These are phyloP conservation scores for Gobionotothen gibberifrons DNA, from an alignment of 2,797 vertebrate genomes.

Conservation along the genomic window DNA sequence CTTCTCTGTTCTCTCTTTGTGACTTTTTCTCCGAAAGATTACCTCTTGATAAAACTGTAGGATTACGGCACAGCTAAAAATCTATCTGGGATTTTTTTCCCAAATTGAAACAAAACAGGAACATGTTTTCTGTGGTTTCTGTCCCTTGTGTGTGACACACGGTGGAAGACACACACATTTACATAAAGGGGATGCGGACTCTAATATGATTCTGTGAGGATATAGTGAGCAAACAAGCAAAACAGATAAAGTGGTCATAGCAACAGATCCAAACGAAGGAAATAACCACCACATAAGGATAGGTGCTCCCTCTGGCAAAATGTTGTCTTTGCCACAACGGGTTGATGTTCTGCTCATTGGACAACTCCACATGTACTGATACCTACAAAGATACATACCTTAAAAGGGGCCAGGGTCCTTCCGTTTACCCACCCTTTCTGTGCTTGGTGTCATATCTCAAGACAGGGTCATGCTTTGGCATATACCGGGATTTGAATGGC, in stretches of 20 bases:
- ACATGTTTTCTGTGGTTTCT: constrained; percentile 15
- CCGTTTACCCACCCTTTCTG: not conserved
- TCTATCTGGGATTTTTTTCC: constrained; percentile 24
- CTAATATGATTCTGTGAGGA: constrained; percentile 37
- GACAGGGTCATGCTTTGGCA: constrained; percentile 21
- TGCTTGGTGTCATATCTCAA: constrained; percentile 29
- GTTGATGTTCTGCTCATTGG: constrained; percentile 48
- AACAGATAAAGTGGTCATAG: constrained; percentile 61
- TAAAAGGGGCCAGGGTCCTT: constrained; percentile 9
- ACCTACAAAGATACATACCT: constrained; percentile 38
- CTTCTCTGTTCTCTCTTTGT: constrained; percentile 4
- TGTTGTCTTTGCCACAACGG: constrained; percentile 46
- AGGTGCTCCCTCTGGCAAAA: constrained; percentile 58
- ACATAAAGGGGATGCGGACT: constrained; percentile 12
- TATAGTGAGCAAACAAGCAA: constrained; percentile 41
- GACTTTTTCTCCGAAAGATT: constrained; percentile 18
- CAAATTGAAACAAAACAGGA: constrained; percentile 41
- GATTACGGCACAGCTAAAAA: constrained; percentile 30
- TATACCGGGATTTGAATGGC: constrained; percentile 27
- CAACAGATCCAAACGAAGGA: constrained; percentile 57
- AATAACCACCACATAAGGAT: constrained; percentile 63
- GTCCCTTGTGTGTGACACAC: not conserved
- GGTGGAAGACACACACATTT: not conserved
- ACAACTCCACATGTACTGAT: constrained; percentile 32
- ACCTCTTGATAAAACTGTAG: constrained; percentile 26